Percentiles rank a stretch among this genome's conserved stretches.
Conservation (phyloP, 2,888 invertebrate species). For the Caenorhabditis panamensis region DNA sequence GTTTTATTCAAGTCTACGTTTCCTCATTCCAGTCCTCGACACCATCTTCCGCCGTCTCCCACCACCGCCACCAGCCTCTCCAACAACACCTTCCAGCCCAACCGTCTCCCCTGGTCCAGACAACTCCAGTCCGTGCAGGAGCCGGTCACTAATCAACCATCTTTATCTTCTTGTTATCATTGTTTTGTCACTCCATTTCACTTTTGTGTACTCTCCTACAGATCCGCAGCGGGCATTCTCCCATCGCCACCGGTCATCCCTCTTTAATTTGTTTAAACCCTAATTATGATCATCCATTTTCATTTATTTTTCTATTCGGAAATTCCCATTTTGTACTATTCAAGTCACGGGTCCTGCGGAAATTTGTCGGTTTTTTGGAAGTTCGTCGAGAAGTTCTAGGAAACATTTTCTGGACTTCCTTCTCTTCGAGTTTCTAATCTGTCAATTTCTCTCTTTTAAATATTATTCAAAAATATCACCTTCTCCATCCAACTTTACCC, state of each 20-base stretch:
- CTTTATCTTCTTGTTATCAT: constrained; percentile 28
- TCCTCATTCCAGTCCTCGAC: constrained; percentile 36
- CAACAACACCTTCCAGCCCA: constrained; percentile 37
- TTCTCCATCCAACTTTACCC: too few relatives aligned
- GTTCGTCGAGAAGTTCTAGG: too few relatives aligned
- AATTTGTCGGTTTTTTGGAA: too few relatives aligned
- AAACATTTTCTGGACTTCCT: too few relatives aligned
- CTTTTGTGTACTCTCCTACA: constrained; percentile 1
- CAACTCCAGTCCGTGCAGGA: constrained; percentile 57
- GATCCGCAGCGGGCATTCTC: constrained; percentile 1
- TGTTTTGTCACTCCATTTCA: neutral
- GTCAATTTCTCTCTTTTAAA: too few relatives aligned
- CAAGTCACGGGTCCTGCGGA: too few relatives aligned
- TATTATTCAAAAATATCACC: too few relatives aligned
- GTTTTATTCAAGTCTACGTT: neutral
- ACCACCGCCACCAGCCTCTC: constrained; percentile 32
- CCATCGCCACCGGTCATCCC: constrained; percentile 7
- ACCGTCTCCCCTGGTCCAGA: constrained; percentile 49
- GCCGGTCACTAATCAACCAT: constrained; percentile 37
- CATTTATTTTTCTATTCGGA: too few relatives aligned
- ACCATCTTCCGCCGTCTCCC: constrained; percentile 7
- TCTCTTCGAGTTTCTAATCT: too few relatives aligned
- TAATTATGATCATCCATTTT: too few relatives aligned
- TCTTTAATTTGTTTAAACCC: too few relatives aligned
- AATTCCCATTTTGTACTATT: too few relatives aligned